Percentiles rank a stretch among this genome's conserved stretches.
These are phyloP conservation scores for Hydrozoanthus gracilis DNA, from an alignment of 92 coral and sea anemone species.

Conservation along the genomic window DNA sequence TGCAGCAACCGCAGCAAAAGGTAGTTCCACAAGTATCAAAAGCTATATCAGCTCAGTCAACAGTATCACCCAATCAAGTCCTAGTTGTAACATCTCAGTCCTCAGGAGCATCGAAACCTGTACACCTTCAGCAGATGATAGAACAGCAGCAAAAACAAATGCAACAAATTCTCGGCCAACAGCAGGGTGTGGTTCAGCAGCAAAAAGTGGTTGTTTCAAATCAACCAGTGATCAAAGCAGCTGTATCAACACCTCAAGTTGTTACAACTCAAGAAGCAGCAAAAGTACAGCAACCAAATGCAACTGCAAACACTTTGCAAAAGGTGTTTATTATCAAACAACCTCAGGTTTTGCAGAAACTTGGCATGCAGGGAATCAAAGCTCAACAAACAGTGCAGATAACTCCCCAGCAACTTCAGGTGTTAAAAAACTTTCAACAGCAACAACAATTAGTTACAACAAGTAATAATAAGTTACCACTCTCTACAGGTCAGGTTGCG, in stretches of 20 bases:
- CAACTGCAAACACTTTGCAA: slow-evolving; percentile 69
- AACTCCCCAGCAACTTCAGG: slow-evolving; percentile 90
- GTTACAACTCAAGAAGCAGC: slow-evolving; percentile 52
- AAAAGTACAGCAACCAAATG: slow-evolving; percentile 70
- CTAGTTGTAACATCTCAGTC: slow-evolving; percentile 30
- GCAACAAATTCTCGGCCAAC: slow-evolving; percentile 63
- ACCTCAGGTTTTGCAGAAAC: slow-evolving; percentile 81
- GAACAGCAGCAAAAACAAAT: slow-evolving; percentile 56
- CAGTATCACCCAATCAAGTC: slow-evolving; percentile 22
- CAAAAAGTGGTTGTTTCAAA: slow-evolving; percentile 47
- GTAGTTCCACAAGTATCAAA: slow-evolving; percentile 6
- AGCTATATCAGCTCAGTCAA: slow-evolving; percentile 17
- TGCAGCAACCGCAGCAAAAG: slow-evolving; percentile 41
- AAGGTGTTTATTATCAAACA: slow-evolving; percentile 95
- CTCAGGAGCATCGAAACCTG: slow-evolving; percentile 12
- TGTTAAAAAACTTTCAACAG: slow-evolving; percentile 79
- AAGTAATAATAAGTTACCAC: slow-evolving; percentile 41
- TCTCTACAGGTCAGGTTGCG: slow-evolving; percentile 47
- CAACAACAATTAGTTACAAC: slow-evolving; percentile 61
- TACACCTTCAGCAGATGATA: slow-evolving; percentile 36
- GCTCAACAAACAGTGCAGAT: slow-evolving; percentile 94
- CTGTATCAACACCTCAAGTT: slow-evolving; percentile 54
- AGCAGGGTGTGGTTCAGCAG: slow-evolving; percentile 33
- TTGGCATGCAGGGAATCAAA: slow-evolving; percentile 79
- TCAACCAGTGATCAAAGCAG: slow-evolving; percentile 52